Percentiles rank a stretch among this genome's conserved stretches.
phyloP scores from a whole-genome alignment of 2,113 vertebrate species.

The Poeciliopsis retropinna region DNA sequence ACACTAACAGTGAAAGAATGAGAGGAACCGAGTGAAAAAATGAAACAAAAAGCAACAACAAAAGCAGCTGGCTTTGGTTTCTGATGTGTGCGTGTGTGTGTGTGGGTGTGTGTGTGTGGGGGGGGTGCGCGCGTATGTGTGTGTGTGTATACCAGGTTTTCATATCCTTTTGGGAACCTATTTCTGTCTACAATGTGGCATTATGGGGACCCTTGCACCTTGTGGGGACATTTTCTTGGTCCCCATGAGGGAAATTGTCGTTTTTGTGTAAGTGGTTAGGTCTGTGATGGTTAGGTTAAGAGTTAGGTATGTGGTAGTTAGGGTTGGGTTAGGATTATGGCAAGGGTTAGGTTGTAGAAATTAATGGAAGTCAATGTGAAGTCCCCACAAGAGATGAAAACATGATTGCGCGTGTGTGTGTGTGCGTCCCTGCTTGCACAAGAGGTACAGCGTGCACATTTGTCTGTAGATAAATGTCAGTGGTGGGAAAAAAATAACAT shows the following conservation, averaged over 20 bases:
- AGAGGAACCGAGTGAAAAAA: conserved; percentile 3
- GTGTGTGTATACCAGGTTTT: neutral
- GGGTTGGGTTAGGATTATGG: too few relatives aligned
- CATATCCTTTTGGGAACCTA: too few relatives aligned
- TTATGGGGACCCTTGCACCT: too few relatives aligned
- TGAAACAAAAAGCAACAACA: conserved; percentile 10
- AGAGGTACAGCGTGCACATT: neutral
- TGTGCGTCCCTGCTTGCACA: neutral
- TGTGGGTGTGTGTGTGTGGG: neutral
- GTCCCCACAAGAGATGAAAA: too few relatives aligned
- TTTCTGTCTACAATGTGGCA: too few relatives aligned
- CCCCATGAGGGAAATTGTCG: too few relatives aligned
- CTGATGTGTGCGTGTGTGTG: conserved; percentile 1
- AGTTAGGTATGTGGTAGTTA: too few relatives aligned
- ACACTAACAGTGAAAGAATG: neutral
- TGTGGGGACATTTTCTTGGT: too few relatives aligned
- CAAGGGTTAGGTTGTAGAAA: too few relatives aligned
- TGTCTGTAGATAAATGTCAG: conserved; percentile 66
- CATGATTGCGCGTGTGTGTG: neutral
- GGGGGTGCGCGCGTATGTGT: neutral
- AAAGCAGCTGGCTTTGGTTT: neutral
- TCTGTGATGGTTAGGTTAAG: too few relatives aligned
- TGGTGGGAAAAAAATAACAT: conserved; percentile 66
- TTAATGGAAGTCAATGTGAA: too few relatives aligned
- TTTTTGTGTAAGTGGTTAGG: too few relatives aligned